Evolutionary conservation across 2,113 vertebrate genomes (phyloP).

Genomic region (Spheniscus mendiculus): DNA sequence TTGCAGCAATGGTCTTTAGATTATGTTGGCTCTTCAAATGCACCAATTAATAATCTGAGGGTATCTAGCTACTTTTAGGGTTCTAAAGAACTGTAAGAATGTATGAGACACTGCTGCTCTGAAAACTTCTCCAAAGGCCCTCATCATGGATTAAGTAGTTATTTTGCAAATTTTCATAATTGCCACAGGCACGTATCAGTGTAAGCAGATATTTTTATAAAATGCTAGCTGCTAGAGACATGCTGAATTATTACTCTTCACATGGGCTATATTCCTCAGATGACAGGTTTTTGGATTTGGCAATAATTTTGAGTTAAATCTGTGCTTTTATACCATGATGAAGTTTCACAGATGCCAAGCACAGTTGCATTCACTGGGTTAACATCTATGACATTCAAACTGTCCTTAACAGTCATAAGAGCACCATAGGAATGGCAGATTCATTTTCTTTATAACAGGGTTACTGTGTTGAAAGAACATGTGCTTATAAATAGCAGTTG

Average conservation of each 20-base stretch:
- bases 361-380: not conserved
- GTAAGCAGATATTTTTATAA: not conserved
- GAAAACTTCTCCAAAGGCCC: not conserved
- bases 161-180: not conserved
- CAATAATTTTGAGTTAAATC: not conserved
- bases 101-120: not conserved
- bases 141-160: not conserved
- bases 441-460: not conserved
- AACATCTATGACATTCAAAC: conserved; percentile 49
- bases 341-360: conserved; percentile 1
- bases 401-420: conserved; percentile 60
- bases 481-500: conserved; percentile 49
- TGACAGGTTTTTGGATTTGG: not conserved
- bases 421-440: conserved; percentile 41
- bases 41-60: not conserved
- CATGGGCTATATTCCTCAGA: not conserved
- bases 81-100: not conserved
- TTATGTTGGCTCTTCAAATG: not conserved
- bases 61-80: not conserved
- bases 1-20: not conserved
- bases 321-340: conserved; percentile 18
- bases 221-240: not conserved
- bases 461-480: conserved; percentile 23
- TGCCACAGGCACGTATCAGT: not conserved
- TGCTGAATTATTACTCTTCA: not conserved